phyloP scores from a whole-genome alignment of 2,888 invertebrate species.

The Apeira syringaria region DNA sequence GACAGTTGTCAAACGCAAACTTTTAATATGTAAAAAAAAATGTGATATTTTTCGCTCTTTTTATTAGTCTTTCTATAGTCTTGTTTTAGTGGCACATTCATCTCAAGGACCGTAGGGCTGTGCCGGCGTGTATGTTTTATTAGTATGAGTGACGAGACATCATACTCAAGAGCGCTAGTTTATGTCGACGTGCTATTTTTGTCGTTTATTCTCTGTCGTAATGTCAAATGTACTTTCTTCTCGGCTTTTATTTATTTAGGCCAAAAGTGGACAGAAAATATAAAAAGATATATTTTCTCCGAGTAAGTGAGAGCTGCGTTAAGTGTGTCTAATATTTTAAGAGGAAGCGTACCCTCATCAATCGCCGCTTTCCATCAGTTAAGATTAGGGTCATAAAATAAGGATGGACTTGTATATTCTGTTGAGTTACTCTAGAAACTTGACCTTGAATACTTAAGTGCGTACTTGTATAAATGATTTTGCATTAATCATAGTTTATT shows the following conservation, averaged over 20 bases:
- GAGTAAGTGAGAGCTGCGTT: conserved; percentile 13
- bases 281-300: conserved; percentile 14
- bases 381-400: conserved; percentile 23
- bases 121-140: conserved; percentile 16
- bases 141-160: conserved; percentile 27
- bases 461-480: not conserved
- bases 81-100: no score
- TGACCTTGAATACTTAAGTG: conserved; percentile 11
- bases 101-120: not conserved
- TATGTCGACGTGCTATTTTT: conserved; percentile 25
- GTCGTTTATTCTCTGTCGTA: conserved; percentile 28
- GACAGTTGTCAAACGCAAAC: no score
- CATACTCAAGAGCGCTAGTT: conserved; percentile 29
- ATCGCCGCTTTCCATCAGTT: conserved; percentile 22
- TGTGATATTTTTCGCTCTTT: no score
- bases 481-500: no score
- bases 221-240: conserved; percentile 24
- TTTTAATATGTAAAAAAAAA: no score
- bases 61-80: no score
- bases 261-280: conserved; percentile 12
- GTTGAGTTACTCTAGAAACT: conserved; percentile 3
- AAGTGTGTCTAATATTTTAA: conserved; percentile 23
- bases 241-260: conserved; percentile 25
- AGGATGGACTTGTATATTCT: conserved; percentile 13
- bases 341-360: conserved; percentile 21